phyloP scores from a whole-genome alignment of 1,140 invertebrate genomes.

The Fopius arisanus region DNA sequence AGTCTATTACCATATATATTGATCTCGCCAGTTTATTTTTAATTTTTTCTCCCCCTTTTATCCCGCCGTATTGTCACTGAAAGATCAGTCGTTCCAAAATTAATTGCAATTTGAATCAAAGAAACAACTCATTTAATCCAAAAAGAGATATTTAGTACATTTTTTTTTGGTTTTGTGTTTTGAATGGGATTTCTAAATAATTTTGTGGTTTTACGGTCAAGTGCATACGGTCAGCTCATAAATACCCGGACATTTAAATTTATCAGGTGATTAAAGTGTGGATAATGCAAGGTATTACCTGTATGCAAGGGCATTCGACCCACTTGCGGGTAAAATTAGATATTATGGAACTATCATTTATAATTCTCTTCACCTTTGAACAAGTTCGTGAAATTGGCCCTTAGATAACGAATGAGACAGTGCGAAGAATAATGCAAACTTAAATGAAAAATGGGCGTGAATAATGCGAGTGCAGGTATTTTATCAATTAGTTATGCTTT shows the following conservation, averaged over 20 bases:
- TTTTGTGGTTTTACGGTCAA: slow-evolving; percentile 21
- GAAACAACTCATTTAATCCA: too few species aligned
- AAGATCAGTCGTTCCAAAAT: background rate
- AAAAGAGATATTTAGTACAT: too few species aligned
- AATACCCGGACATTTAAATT: slow-evolving; percentile 24
- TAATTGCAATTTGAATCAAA: too few species aligned
- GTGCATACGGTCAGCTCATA: slow-evolving; percentile 26
- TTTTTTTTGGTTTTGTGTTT: too few species aligned
- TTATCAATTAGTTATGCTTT: slow-evolving; percentile 2
- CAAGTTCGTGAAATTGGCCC: background rate
- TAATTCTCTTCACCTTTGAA: background rate
- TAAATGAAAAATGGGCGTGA: background rate
- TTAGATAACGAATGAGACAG: background rate
- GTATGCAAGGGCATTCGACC: background rate
- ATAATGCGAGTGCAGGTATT: background rate
- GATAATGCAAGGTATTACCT: background rate
- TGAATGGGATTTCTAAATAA: too few species aligned
- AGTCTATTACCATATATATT: background rate
- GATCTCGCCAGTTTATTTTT: background rate
- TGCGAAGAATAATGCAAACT: background rate
- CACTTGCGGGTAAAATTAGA: background rate
- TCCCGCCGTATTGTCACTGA: background rate
- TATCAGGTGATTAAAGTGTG: background rate
- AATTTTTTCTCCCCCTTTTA: background rate
- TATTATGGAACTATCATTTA: background rate